These are phyloP conservation scores for Tiaroga cobitis DNA, from an alignment of 2,797 vertebrate species.

Conservation along the genomic window DNA sequence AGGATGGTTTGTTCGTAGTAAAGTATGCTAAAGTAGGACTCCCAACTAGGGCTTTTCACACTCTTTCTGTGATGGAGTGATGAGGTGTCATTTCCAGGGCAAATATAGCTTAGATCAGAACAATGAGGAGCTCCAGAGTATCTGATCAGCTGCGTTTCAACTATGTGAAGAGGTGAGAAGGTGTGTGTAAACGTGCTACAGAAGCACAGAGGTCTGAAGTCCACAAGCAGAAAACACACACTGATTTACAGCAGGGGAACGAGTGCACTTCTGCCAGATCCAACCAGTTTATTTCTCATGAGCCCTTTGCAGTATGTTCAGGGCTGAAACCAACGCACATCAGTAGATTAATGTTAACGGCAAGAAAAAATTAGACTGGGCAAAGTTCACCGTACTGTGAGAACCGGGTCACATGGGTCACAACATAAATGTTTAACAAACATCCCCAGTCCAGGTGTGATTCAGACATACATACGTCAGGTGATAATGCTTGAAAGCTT, in stretches of 20 bases:
- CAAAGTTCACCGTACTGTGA: not conserved
- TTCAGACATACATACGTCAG: not conserved
- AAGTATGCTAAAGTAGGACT: slow-evolving; percentile 35
- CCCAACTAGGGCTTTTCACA: slow-evolving; percentile 26
- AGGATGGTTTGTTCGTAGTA: slow-evolving; percentile 16
- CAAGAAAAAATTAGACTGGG: not conserved
- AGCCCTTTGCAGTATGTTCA: not conserved
- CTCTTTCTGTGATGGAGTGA: not conserved
- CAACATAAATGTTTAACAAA: not conserved
- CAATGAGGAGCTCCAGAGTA: not conserved
- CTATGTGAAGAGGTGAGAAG: not conserved
- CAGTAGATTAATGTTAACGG: not conserved
- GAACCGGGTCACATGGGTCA: not conserved
- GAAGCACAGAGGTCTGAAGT: not conserved
- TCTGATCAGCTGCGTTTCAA: not conserved
- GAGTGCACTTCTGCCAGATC: not conserved
- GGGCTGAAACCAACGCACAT: not conserved
- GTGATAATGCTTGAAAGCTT: not conserved
- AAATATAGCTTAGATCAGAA: not conserved
- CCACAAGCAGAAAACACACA: not conserved
- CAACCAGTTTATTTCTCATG: not conserved
- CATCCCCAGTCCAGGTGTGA: not conserved
- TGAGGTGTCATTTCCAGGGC: not conserved
- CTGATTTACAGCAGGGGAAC: not conserved
- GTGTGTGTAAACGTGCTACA: not conserved